Evolutionary conservation across 2,113 vertebrate species (phyloP).

Genomic region (Melanostigma gelatinosum): DNA sequence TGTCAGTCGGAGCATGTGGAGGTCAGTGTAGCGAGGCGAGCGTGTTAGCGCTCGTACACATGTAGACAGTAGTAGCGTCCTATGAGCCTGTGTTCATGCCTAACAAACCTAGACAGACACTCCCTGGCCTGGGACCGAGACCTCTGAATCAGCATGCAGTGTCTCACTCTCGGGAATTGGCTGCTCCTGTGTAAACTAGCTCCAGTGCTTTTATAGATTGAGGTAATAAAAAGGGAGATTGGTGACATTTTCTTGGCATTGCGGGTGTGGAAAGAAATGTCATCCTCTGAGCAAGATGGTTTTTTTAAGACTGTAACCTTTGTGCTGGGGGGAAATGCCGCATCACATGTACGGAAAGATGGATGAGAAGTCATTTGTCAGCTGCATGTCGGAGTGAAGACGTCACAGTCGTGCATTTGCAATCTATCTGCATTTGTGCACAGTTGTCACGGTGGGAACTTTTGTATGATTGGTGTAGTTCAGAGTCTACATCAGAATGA

Average conservation of each 20-base stretch:
- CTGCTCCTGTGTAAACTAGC: constrained; percentile 21
- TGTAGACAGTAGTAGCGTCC: constrained; percentile 62
- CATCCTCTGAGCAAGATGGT: constrained; percentile 43
- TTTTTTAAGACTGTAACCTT: constrained; percentile 45
- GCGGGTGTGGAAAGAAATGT: constrained; percentile 50
- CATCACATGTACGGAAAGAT: neutral
- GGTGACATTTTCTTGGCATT: constrained; percentile 59
- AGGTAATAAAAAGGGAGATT: constrained; percentile 44
- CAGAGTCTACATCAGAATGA: neutral
- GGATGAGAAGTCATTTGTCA: constrained; percentile 10
- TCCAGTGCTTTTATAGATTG: constrained; percentile 35
- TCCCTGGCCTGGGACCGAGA: constrained; percentile 15
- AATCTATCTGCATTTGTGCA: neutral
- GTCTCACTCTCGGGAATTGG: constrained; percentile 19
- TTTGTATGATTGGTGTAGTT: neutral
- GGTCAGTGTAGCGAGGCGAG: constrained; percentile 60
- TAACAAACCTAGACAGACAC: constrained; percentile 43
- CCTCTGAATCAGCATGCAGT: constrained; percentile 29
- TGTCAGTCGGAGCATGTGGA: constrained; percentile 62
- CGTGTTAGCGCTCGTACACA: constrained; percentile 33
- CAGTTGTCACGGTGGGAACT: neutral
- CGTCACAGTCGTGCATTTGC: neutral
- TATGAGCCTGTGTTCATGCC: constrained; percentile 36
- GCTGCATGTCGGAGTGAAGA: neutral
- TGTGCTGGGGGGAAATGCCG: constrained; percentile 10